Percentiles rank a stretch among this genome's conserved stretches.
Conservation (phyloP, 2,113 vertebrate species). For the Diglossa brunneiventris region DNA sequence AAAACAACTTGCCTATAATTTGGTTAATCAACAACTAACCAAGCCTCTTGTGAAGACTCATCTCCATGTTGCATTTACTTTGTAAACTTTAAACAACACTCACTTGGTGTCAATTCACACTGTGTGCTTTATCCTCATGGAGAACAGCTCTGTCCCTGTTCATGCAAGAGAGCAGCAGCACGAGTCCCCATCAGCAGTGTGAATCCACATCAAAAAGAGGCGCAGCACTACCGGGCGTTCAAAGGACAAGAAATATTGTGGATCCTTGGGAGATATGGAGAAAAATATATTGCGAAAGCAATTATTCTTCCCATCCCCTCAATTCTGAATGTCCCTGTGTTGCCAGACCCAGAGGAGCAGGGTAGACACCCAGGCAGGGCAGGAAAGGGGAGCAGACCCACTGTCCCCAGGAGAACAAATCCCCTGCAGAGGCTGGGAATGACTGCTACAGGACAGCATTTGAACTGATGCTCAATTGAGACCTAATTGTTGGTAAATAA, state of each 20-base stretch:
- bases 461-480: neutral
- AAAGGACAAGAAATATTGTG: neutral
- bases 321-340: neutral
- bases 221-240: neutral
- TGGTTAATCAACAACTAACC: neutral
- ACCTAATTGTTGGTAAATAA: constrained; percentile 45
- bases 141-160: neutral
- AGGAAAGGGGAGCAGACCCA: neutral
- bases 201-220: neutral
- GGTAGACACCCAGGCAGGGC: neutral
- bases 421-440: neutral
- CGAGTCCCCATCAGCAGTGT: neutral
- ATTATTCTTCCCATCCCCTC: neutral
- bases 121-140: neutral
- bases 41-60: neutral
- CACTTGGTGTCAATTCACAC: neutral
- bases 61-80: neutral
- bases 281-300: neutral
- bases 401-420: neutral
- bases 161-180: neutral
- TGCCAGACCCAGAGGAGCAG: neutral
- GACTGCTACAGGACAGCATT: neutral
- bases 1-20: neutral
- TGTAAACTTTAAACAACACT: neutral
- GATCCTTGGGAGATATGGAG: neutral